Evolutionary conservation across 2,888 invertebrate species (phyloP).

Genomic region (Clepsis dumicolana): DNA sequence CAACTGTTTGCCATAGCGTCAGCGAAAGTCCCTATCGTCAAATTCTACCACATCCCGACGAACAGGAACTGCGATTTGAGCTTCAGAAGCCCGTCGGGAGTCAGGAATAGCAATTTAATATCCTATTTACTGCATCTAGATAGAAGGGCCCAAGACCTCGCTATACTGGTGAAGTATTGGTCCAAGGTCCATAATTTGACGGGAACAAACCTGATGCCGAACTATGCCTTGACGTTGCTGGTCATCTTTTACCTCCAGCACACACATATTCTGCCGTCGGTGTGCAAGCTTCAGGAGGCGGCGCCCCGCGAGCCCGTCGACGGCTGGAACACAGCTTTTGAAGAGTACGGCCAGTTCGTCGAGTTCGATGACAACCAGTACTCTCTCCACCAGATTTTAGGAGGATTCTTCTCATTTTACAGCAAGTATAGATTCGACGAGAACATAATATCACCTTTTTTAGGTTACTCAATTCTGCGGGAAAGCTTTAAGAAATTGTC

Average conservation of each 20-base stretch:
- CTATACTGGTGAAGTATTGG: slow-evolving; percentile 92
- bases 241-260: slow-evolving; percentile 91
- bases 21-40: slow-evolving; percentile 92
- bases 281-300: slow-evolving; percentile 75
- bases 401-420: slow-evolving; percentile 89
- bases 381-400: slow-evolving; percentile 80
- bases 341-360: slow-evolving; percentile 53
- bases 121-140: slow-evolving; percentile 85
- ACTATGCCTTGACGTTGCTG: slow-evolving; percentile 89
- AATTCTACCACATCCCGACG: slow-evolving; percentile 88
- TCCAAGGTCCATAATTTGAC: slow-evolving; percentile 87
- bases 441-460: slow-evolving; percentile 86
- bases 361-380: slow-evolving; percentile 50
- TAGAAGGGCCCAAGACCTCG: slow-evolving; percentile 82
- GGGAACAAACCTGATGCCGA: slow-evolving; percentile 86
- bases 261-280: slow-evolving; percentile 83
- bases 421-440: slow-evolving; percentile 82
- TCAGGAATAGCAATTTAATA: slow-evolving; percentile 89
- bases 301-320: slow-evolving; percentile 64
- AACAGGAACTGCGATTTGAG: slow-evolving; percentile 89
- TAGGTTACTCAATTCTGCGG: slow-evolving; percentile 78
- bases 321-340: slow-evolving; percentile 87
- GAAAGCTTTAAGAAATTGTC: slow-evolving; percentile 62
- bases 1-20: slow-evolving; percentile 87
- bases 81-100: slow-evolving; percentile 88